Evolutionary conservation across 2,113 vertebrate genomes (phyloP).

Genomic region (Steatornis caripensis): DNA sequence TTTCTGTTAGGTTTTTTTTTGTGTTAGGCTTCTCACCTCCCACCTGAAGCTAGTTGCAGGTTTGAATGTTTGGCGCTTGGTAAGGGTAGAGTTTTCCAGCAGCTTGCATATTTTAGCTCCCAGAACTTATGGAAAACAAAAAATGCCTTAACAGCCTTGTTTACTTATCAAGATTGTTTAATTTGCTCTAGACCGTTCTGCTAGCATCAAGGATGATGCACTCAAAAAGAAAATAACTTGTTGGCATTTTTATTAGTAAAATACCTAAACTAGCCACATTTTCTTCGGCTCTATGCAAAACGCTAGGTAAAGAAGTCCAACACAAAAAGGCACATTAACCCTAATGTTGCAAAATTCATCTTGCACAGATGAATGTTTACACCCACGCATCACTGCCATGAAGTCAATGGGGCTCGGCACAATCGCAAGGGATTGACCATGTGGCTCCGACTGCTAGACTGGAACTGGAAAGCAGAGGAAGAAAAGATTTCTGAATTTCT

Average conservation of each 20-base stretch:
- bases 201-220: background rate
- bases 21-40: background rate
- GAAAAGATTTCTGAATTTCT: background rate
- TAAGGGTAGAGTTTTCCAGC: background rate
- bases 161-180: slow-evolving; percentile 4
- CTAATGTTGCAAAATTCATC: background rate
- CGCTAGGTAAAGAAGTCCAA: background rate
- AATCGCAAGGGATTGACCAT: background rate
- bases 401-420: background rate
- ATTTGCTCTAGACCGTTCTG: slow-evolving; percentile 12
- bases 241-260: background rate
- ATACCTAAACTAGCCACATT: background rate
- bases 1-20: background rate
- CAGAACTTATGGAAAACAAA: background rate
- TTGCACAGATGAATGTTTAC: background rate
- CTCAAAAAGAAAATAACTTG: background rate
- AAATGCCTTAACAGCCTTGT: background rate
- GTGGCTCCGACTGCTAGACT: background rate
- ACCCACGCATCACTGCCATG: background rate
- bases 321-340: background rate
- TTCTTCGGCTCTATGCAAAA: slow-evolving; percentile 13
- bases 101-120: background rate
- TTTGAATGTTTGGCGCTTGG: background rate
- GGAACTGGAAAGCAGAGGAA: background rate
- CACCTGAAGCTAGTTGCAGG: background rate